Evolutionary conservation across 2,113 vertebrate species (phyloP), one percentile per base, ranked within the genome.

Genomic region (Baryphthengus martii): DNA sequence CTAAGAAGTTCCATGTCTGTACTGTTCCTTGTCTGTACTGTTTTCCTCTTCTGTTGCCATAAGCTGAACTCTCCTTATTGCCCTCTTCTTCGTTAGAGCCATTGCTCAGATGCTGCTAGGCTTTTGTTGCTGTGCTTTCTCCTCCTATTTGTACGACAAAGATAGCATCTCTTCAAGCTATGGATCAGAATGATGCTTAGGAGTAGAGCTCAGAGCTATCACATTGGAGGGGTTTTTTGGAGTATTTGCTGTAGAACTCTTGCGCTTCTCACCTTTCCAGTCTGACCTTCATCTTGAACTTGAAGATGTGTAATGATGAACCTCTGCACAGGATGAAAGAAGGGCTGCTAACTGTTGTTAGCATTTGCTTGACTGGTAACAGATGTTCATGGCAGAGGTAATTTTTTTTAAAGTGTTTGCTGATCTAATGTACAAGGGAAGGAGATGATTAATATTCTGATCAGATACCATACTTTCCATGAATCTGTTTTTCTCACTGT

Each of bases 241-340:
- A 67, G 21, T 72, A 29, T 68, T 75, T 94, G 40, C 47, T 86
- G 29, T 59, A 84, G 42, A 80, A 74, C 37, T 59, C 59, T 39
- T 37, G 8, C 2, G 4, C 82, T 95, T 84, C 77, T 95, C 66
- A 82, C 89, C 66, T 94, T 94, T 74, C 70, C 40, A 81, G 44
- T 74, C 65, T 88, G 88, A 94, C 95, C 68, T 94, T 94, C 85
- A 37, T 71, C 93, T 84, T 94, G 65, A 89, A 90, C 93, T 96
- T 81, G 76, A 21, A 74, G 72, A 31, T 52, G 8, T 55, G 49
- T 91, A 79, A 76, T 83, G 87, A 80, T 80, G 78, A 97, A 83
- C 78, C 29, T 79, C 75, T 83, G 74, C 67, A 45, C 31, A 90
- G 86, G 73, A 92, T 75, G 93, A 95, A 96, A 92, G 88, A 89